A percentile compares a stretch with the other conserved stretches of the same genome.
phyloP scores from a whole-genome alignment of 1,140 invertebrate genomes.

The Drosophila sturtevanti region DNA sequence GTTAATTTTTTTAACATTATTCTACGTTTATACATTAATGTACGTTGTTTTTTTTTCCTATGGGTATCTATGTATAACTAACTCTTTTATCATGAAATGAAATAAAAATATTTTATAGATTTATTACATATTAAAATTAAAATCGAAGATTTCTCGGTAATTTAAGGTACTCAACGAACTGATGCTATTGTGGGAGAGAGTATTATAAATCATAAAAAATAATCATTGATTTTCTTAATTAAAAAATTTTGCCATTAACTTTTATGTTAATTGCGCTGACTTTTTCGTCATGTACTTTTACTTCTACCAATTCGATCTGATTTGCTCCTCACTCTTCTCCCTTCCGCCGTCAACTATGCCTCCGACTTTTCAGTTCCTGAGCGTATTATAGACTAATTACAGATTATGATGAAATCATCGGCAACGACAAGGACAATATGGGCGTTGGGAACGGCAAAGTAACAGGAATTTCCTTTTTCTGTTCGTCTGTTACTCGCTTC shows the following conservation, averaged over 20 bases:
- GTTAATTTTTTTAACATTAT: no score
- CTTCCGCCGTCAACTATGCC: neutral
- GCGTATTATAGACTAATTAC: constrained; percentile 80
- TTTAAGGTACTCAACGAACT: no score
- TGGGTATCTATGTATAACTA: no score
- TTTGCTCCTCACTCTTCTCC: neutral
- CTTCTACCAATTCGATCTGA: constrained; percentile 46
- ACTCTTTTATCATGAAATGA: no score
- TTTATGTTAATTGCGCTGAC: constrained; percentile 74
- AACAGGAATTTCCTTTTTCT: neutral
- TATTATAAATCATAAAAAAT: constrained; percentile 47
- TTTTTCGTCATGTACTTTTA: constrained; percentile 20
- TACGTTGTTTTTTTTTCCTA: no score
- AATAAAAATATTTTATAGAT: no score
- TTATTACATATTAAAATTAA: no score
- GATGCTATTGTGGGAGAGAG: neutral
- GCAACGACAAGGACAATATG: constrained; percentile 60
- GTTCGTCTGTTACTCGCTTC: constrained; percentile 3
- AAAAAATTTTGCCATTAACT: constrained; percentile 75
- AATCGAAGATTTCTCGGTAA: no score
- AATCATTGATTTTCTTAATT: constrained; percentile 81
- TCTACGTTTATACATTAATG: no score
- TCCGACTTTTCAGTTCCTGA: constrained; percentile 47
- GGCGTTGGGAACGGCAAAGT: constrained; percentile 20
- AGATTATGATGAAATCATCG: constrained; percentile 72